Evolutionary conservation across 1,140 invertebrate species (phyloP).

Genomic region (Sesamia nonagrioides): DNA sequence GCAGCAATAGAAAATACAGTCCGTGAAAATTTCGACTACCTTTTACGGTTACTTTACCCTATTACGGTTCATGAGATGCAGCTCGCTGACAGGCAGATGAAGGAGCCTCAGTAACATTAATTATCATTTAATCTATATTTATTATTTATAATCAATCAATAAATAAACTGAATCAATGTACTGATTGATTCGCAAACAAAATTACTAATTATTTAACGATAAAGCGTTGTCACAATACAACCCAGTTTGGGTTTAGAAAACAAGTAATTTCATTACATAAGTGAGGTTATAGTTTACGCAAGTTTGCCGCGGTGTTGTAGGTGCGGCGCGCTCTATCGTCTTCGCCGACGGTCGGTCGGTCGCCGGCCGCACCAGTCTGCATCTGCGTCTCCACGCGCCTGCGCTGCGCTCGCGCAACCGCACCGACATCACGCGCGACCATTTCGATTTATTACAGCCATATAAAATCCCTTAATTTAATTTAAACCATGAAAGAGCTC

Average conservation of each 20-base stretch:
- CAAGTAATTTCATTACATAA: constrained; percentile 63
- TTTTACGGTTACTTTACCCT: too few relatives aligned
- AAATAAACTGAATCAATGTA: not conserved
- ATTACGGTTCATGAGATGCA: too few relatives aligned
- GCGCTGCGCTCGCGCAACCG: constrained; percentile 42
- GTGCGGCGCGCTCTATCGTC: constrained; percentile 5
- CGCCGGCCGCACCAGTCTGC: constrained; percentile 46
- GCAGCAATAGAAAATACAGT: too few relatives aligned
- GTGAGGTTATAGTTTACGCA: constrained; percentile 55
- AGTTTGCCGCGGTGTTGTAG: constrained; percentile 51
- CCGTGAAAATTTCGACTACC: too few relatives aligned
- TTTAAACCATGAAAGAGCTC: not conserved
- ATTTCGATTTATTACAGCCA: not conserved
- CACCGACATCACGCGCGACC: not conserved
- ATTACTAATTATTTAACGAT: not conserved
- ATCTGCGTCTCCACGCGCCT: constrained; percentile 35
- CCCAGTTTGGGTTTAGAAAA: constrained; percentile 50
- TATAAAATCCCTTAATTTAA: not conserved
- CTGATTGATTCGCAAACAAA: not conserved
- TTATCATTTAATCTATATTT: too few relatives aligned
- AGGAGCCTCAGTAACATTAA: too few relatives aligned
- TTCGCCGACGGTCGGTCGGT: not conserved
- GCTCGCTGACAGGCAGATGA: too few relatives aligned
- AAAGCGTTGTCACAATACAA: constrained; percentile 42
- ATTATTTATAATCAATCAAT: too few relatives aligned